phyloP scores from a whole-genome alignment of 2,113 vertebrate genomes.

The Clinocottus analis region DNA sequence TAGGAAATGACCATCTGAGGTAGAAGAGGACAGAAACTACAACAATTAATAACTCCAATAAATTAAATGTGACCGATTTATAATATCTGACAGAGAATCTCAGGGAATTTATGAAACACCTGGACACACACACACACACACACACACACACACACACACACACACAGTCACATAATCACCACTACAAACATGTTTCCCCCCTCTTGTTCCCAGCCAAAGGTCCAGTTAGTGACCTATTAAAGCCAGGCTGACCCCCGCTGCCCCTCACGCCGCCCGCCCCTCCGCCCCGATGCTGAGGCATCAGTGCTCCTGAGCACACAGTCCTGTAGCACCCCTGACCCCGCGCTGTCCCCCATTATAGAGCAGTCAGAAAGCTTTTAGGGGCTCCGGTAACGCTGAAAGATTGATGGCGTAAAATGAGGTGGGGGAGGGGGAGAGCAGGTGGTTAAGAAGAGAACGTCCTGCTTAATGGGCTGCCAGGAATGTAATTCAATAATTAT shows the following conservation, averaged over 20 bases:
- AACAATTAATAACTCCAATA: background rate
- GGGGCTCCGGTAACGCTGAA: constrained; percentile 84
- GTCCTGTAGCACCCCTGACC: constrained; percentile 81
- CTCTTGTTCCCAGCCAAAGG: constrained; percentile 52
- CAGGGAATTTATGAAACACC: background rate
- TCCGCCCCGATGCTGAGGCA: constrained; percentile 78
- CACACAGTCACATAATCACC: background rate
- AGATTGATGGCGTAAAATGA: constrained; percentile 87
- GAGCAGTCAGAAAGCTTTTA: constrained; percentile 89
- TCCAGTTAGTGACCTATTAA: constrained; percentile 70
- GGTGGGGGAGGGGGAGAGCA: constrained; percentile 80
- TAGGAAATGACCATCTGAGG: background rate
- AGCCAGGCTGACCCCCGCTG: constrained; percentile 70
- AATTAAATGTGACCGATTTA: background rate
- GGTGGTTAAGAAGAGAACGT: constrained; percentile 88
- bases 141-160: background rate
- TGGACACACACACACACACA: background rate
- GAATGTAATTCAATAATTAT: constrained; percentile 88
- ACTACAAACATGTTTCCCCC: constrained; percentile 11
- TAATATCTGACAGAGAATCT: constrained; percentile 8
- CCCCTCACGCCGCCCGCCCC: constrained; percentile 61
- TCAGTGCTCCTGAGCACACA: constrained; percentile 77
- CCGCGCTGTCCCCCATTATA: constrained; percentile 85
- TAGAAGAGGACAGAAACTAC: background rate
- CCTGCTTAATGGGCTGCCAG: constrained; percentile 84